These are phyloP conservation scores for Cremastinae sp. DNA, from an alignment of 2,888 invertebrate species.

Conservation along the genomic window DNA sequence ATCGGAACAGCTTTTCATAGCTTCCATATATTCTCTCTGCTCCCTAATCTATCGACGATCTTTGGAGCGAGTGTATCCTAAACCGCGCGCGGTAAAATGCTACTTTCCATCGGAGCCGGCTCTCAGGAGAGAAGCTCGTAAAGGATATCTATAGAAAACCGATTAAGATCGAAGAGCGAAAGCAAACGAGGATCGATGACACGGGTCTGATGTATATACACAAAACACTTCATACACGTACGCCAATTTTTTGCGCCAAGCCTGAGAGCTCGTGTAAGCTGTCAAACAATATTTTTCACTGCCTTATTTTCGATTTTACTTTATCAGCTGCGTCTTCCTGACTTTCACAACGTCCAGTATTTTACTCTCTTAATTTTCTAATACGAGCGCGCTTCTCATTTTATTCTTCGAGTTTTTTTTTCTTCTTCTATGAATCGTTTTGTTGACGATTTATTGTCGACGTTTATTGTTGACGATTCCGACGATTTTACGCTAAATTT, in stretches of 20 bases:
- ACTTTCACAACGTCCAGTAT: constrained; percentile 16
- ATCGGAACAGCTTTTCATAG: constrained; percentile 13
- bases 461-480: no score
- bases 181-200: constrained; percentile 61
- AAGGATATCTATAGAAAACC: constrained; percentile 22
- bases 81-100: constrained; percentile 38
- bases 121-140: constrained; percentile 26
- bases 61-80: constrained; percentile 40
- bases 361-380: no score
- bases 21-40: constrained; percentile 22
- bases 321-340: not conserved
- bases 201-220: constrained; percentile 38
- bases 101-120: constrained; percentile 37
- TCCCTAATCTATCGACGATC: constrained; percentile 33
- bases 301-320: constrained; percentile 10
- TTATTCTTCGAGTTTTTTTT: not conserved
- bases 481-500: no score
- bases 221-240: not conserved
- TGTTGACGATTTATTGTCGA: no score
- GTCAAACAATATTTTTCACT: constrained; percentile 16
- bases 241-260: not conserved
- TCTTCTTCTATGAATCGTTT: no score
- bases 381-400: no score
- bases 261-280: constrained; percentile 18
- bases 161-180: constrained; percentile 57